Evolutionary conservation across 2,797 vertebrate species (phyloP), one percentile per base, ranked within the genome.

Genomic region (Sebastes steindachneri): DNA sequence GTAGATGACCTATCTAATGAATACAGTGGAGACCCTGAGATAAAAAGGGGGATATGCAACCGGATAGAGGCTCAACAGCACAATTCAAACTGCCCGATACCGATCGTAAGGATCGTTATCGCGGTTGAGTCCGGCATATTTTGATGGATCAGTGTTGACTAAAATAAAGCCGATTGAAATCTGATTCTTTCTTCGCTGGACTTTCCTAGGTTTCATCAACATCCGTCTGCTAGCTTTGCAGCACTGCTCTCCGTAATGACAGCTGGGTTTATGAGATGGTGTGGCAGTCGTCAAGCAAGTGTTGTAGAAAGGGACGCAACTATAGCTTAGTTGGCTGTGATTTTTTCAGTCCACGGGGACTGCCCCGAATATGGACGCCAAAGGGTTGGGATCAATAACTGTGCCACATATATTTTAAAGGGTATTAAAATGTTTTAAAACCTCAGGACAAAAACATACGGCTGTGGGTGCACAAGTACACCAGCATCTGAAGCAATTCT

Each of bases 1-100:
- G 25, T 83, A 54, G 77, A n/a, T 26, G 68, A 85, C 60, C 64
- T 23, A 41, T 82, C n/a, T 15, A 74, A 62, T 84, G 33, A 84
- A 79, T 59, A 65, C 75, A 67, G 65, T 66, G 9, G 58, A 76
- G 70, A 77, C 17, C 11, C 31, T 23, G 7, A 23, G 53, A 82
- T 69, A 60, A 68, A 72, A 45, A 48, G 26, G 68, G 71, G 58
- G 51, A 25, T 66, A 37, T 62, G n/a, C 48, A 55, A 6, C 14
- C 68, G 53, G 60, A 55, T 62, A 29, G 28, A 62, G n/a, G 21
- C 21, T 54, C 3, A 4, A 15, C 62, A 3, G 7, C 48, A 51
- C 54, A 28, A 33, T 45, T 71, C 35, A 68, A 74, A 63, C 19
- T 60, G 9, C 31, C 23, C 1, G 7, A 57, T 23, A 15, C 26